Percentiles rank a stretch among this genome's conserved stretches.
Evolutionary conservation across 2,113 vertebrate species (phyloP).

Genomic region (Riparia riparia): DNA sequence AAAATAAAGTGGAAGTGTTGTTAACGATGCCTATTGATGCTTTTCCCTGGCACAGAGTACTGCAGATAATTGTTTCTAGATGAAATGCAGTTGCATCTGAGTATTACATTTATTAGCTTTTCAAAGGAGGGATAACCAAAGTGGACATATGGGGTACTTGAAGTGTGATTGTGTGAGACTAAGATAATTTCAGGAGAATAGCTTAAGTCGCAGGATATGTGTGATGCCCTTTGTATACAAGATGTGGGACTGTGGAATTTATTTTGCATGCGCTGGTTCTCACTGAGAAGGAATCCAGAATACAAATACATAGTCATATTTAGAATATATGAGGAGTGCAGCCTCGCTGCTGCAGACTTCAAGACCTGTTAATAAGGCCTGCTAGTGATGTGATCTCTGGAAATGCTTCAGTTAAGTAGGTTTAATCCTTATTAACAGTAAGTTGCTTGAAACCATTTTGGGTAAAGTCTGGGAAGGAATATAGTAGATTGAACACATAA

Average conservation of each 20-base stretch:
- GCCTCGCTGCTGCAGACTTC: neutral
- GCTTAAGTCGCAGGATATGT: conserved; percentile 54
- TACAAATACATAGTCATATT: conserved; percentile 30
- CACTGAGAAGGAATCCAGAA: conserved; percentile 41
- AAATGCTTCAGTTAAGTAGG: conserved; percentile 43
- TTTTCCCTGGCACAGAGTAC: conserved; percentile 45
- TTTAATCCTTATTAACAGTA: conserved; percentile 54
- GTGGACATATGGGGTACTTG: conserved; percentile 73
- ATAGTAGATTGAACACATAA: neutral
- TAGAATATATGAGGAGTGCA: neutral
- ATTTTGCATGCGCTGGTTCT: conserved; percentile 46
- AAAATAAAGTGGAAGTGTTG: conserved; percentile 42
- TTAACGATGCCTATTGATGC: conserved; percentile 19
- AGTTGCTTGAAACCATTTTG: conserved; percentile 45
- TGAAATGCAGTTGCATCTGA: conserved; percentile 51
- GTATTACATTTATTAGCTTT: conserved; percentile 66
- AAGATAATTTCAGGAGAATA: conserved; percentile 68
- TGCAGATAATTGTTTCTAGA: conserved; percentile 51
- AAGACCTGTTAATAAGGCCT: neutral
- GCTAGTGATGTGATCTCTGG: conserved; percentile 43
- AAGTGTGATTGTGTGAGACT: conserved; percentile 76
- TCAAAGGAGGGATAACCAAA: conserved; percentile 66
- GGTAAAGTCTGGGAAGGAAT: conserved; percentile 3
- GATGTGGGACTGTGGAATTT: conserved; percentile 46
- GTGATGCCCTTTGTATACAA: conserved; percentile 62